A percentile compares a stretch with the other conserved stretches of the same genome.
Conservation (phyloP, 2,113 vertebrate genomes). For the Equus przewalskii region DNA sequence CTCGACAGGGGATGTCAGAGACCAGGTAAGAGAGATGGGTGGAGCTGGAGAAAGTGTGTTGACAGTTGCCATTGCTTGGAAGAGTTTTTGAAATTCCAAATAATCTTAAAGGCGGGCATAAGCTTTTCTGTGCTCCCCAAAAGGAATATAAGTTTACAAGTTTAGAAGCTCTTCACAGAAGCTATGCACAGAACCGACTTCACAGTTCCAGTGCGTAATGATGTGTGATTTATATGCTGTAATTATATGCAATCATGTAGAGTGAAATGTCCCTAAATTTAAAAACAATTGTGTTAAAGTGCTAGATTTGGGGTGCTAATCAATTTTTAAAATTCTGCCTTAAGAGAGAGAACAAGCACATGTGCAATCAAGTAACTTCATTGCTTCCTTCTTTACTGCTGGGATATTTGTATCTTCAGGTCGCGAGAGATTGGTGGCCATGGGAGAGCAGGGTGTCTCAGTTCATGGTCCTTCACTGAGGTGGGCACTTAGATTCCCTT, state of each 20-base stretch:
- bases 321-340: background rate
- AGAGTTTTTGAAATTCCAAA: conserved; percentile 1
- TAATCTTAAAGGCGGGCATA: conserved; percentile 4
- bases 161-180: background rate
- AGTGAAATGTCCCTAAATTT: background rate
- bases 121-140: background rate
- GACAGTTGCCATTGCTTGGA: background rate
- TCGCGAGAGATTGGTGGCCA: background rate
- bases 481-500: conserved; percentile 27
- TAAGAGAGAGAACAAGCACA: background rate
- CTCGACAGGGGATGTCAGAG: background rate
- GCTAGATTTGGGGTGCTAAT: background rate
- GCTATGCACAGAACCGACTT: background rate
- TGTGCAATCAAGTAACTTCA: background rate
- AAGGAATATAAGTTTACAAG: background rate
- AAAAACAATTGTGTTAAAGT: background rate
- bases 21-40: background rate
- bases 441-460: background rate
- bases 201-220: background rate
- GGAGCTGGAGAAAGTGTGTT: background rate
- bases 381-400: conserved; percentile 39
- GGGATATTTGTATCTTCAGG: background rate
- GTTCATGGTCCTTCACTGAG: background rate
- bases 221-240: background rate
- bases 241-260: background rate